Evolutionary conservation across 2,113 vertebrate species (phyloP).

Genomic region (Nannospalax galili): DNA sequence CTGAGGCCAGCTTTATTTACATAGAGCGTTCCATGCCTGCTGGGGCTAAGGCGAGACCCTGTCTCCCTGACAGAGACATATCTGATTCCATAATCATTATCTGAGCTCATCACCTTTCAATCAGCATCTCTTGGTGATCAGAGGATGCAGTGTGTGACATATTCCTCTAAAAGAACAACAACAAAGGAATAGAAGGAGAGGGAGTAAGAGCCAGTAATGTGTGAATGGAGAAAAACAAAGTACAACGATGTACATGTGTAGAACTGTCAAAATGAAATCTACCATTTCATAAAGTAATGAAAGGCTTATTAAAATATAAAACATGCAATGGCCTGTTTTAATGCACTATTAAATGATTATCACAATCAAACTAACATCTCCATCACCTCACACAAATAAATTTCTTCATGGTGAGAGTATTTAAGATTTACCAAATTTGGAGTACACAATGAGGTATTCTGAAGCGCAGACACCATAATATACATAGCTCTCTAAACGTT

Average conservation of each 20-base stretch:
- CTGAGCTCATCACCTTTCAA: neutral
- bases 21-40: too few relatives aligned
- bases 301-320: neutral
- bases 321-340: neutral
- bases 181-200: too few relatives aligned
- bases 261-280: too few relatives aligned
- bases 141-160: neutral
- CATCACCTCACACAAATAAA: too few relatives aligned
- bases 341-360: neutral
- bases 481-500: neutral
- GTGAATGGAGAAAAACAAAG: too few relatives aligned
- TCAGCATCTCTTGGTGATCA: neutral
- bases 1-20: too few relatives aligned
- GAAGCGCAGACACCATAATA: neutral
- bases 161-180: too few relatives aligned
- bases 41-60: too few relatives aligned
- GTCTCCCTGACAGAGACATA: too few relatives aligned
- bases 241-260: too few relatives aligned
- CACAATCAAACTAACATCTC: neutral
- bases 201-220: too few relatives aligned
- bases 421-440: neutral
- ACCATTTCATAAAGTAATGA: too few relatives aligned
- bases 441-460: neutral
- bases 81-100: slow-evolving; percentile 33
- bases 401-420: neutral